These are phyloP conservation scores for Helicoverpa armigera DNA, from an alignment of 1,140 invertebrate species.

Conservation along the genomic window DNA sequence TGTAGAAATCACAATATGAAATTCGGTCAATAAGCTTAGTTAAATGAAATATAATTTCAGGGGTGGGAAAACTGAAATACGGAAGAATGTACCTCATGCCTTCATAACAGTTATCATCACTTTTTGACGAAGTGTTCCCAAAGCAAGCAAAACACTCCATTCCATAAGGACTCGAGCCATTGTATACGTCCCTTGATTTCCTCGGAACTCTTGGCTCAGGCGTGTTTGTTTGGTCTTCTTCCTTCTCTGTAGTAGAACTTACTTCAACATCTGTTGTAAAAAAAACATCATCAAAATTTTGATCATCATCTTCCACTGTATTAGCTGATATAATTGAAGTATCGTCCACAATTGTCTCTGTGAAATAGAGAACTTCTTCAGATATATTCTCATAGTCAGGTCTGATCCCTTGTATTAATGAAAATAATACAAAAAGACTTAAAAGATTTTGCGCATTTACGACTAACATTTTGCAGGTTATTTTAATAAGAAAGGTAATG, in stretches of 20 bases:
- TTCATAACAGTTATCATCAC: slow-evolving; percentile 62
- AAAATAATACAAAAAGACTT: slow-evolving; percentile 61
- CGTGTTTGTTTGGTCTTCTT: slow-evolving; percentile 42
- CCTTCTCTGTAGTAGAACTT: slow-evolving; percentile 47
- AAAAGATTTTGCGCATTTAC: slow-evolving; percentile 57
- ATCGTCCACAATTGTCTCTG: slow-evolving; percentile 19
- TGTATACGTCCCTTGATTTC: slow-evolving; percentile 49
- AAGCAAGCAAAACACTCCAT: slow-evolving; percentile 62
- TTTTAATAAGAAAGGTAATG: neutral
- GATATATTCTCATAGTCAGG: slow-evolving; percentile 56
- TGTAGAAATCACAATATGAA: too few species aligned
- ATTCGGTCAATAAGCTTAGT: neutral
- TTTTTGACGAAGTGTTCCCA: slow-evolving; percentile 52
- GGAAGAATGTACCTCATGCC: slow-evolving; percentile 57
- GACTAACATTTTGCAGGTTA: slow-evolving; percentile 46
- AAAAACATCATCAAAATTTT: slow-evolving; percentile 58
- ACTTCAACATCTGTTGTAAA: slow-evolving; percentile 51
- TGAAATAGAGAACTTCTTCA: slow-evolving; percentile 58
- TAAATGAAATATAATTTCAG: too few species aligned
- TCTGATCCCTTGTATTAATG: slow-evolving; percentile 55
- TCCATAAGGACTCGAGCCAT: slow-evolving; percentile 33
- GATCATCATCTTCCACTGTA: slow-evolving; percentile 51
- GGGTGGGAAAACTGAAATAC: too few species aligned
- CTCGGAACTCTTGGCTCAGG: neutral
- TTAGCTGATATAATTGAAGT: slow-evolving; percentile 56